Conservation (phyloP, 2,113 vertebrate genomes). For the Cottus gobio region DNA sequence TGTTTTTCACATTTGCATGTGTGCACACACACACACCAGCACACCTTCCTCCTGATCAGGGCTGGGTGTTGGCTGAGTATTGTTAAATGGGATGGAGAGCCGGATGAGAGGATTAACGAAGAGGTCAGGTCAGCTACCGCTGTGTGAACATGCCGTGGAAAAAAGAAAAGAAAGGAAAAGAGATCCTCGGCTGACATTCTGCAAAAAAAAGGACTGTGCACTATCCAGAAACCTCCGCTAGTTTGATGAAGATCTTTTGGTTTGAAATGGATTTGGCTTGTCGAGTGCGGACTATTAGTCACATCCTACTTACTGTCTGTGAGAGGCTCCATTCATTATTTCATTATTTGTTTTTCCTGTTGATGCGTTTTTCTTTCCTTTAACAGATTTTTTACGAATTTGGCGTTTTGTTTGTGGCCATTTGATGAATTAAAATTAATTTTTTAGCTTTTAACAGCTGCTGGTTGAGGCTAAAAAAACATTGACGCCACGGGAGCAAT, state of each 20-base stretch:
- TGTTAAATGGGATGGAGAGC: constrained; percentile 41
- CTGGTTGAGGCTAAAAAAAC: not conserved
- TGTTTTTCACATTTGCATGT: not conserved
- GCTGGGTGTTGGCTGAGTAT: constrained; percentile 42
- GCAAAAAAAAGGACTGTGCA: not conserved
- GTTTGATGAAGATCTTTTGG: constrained; percentile 18
- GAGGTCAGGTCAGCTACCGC: constrained; percentile 27
- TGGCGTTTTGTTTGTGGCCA: not conserved
- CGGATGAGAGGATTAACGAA: constrained; percentile 37
- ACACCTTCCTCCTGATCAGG: constrained; percentile 35
- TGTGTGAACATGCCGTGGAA: constrained; percentile 32
- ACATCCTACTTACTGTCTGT: constrained; percentile 18
- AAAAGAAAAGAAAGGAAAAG: constrained; percentile 14
- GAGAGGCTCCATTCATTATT: not conserved
- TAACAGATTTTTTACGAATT: not conserved
- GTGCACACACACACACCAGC: not conserved
- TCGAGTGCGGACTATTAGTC: constrained; percentile 12
- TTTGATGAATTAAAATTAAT: not conserved
- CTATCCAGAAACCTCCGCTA: not conserved
- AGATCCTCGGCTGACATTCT: not conserved
- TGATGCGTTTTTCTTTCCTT: not conserved
- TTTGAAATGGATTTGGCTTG: constrained; percentile 26
- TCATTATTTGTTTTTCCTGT: not conserved
- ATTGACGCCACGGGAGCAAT: not conserved
- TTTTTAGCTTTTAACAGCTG: not conserved